Evolutionary conservation across 1,140 invertebrate genomes (phyloP), one percentile per base, ranked within the genome.

Genomic region (Drosophila jambulina): DNA sequence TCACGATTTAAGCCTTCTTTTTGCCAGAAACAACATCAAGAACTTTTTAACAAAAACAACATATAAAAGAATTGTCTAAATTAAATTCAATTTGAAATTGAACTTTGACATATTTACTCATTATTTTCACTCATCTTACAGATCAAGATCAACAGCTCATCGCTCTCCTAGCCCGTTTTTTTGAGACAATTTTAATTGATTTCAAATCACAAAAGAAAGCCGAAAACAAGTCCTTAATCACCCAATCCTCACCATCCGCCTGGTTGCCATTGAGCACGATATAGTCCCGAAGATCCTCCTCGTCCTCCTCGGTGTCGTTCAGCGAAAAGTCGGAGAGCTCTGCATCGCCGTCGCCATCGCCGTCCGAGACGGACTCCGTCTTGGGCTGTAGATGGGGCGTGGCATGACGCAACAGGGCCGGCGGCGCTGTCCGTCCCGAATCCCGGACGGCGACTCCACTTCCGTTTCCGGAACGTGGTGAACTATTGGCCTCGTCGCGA

Each of bases 261-360:
- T 82, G 83, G 38, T 69, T 84, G 17, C 91, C 91, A 61, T 90
- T 92, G 4, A 88, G 70, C 9, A 91, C 79, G 12, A 91, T 75
- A 29, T 91, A 91, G 49, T 84, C 91, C 10, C 91, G 76, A 21
- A 91, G 80, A 54, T 92, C 91, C 21, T 92, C 91, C 32, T 92
- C 91, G 32, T 92, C 91, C 57, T 92, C 91, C 36, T 92, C 91
- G 59, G 91, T 92, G 54, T 92, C 91, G 62, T 92, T 92, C 0
- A 92, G 78, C 38, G 91, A 92, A 13, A 92, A 92, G 42, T 93
- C 92, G 0, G 92, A 92, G 4, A 93, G 51, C 49, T 92, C 91
- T 2, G 63, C 78, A 49, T 92, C 67, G 2, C 67, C 67, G 19
- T 70, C 67, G 15, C 63, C 67, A 51, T 70, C 91, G 10, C 85